These are phyloP conservation scores for Planococcus citri DNA, from an alignment of 1,140 invertebrate species.

Conservation along the genomic window DNA sequence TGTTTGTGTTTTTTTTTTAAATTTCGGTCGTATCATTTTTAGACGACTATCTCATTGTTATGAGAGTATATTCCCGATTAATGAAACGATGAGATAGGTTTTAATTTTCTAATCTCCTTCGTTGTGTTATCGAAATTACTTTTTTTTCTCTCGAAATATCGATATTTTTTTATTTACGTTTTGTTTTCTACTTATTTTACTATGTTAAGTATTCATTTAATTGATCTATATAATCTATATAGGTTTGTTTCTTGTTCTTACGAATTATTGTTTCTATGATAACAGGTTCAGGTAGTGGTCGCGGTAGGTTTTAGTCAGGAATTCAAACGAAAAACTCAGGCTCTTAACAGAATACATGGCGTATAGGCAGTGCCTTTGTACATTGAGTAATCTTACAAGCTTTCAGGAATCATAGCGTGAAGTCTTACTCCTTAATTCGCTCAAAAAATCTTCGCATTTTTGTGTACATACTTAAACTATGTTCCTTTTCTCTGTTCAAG, in stretches of 20 bases:
- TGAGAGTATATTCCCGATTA: no score
- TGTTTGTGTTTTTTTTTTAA: no score
- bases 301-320: conserved; percentile 16
- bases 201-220: no score
- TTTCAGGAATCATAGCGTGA: not conserved
- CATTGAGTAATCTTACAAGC: conserved; percentile 9
- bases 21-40: no score
- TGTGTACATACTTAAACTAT: not conserved
- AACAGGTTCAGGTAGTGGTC: conserved; percentile 18
- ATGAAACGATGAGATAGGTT: no score
- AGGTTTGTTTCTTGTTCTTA: not conserved
- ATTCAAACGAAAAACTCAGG: conserved; percentile 14
- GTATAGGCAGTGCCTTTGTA: conserved; percentile 16
- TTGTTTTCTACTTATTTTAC: no score
- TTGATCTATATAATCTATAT: no score
- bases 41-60: no score
- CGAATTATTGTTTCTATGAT: conserved; percentile 17
- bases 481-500: conserved; percentile 2
- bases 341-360: conserved; percentile 15
- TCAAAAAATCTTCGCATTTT: not conserved
- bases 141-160: no score
- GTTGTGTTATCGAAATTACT: no score
- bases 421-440: not conserved
- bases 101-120: no score
- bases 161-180: no score